Conservation (phyloP, 2,888 invertebrate species). For the Uropetala carovei region DNA sequence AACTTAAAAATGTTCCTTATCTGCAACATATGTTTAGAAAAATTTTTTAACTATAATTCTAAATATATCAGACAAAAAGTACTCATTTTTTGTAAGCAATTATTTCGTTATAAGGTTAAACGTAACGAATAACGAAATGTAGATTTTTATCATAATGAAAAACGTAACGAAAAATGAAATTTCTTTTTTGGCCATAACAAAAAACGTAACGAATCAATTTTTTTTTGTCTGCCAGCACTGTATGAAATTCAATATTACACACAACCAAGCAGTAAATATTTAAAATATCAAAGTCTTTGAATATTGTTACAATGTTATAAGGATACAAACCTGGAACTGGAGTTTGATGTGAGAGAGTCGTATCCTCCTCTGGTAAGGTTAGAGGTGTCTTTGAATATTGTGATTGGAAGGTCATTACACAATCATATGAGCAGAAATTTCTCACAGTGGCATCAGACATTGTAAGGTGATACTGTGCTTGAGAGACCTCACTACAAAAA, state of each 20-base stretch:
- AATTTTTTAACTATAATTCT: no score
- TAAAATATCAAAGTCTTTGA: background rate
- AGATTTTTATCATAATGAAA: no score
- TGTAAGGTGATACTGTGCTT: slow-evolving; percentile 88
- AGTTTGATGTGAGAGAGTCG: background rate
- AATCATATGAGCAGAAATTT: slow-evolving; percentile 89
- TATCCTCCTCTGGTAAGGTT: slow-evolving; percentile 26
- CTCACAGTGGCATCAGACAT: slow-evolving; percentile 91
- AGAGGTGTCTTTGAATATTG: slow-evolving; percentile 74
- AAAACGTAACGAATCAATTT: no score
- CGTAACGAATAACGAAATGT: no score
- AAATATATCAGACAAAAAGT: no score
- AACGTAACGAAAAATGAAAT: no score
- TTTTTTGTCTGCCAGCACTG: no score
- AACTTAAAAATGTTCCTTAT: no score
- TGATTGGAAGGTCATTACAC: slow-evolving; percentile 88
- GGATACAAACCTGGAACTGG: slow-evolving; percentile 58
- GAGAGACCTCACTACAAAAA: slow-evolving; percentile 82
- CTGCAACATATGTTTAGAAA: no score
- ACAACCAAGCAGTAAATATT: background rate
- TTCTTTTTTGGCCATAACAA: no score
- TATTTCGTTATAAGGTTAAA: no score
- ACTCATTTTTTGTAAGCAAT: no score
- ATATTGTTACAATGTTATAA: slow-evolving; percentile 65
- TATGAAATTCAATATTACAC: background rate